Evolutionary conservation across 2,888 invertebrate genomes (phyloP).

Genomic region (Noctua pronuba): DNA sequence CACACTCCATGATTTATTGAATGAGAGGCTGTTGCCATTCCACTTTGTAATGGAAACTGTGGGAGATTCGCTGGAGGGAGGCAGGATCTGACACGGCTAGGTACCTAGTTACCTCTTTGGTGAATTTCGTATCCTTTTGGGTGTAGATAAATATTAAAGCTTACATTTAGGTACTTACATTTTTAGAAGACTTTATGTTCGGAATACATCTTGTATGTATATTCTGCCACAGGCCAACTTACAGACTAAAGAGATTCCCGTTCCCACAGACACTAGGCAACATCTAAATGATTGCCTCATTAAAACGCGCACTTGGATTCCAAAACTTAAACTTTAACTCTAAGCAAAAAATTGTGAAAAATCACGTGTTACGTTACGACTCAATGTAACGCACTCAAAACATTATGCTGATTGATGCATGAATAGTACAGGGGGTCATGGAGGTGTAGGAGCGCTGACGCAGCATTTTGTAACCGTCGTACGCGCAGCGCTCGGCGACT

Average conservation of each 20-base stretch:
- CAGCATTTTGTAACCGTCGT: too few species aligned
- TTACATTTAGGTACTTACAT: not conserved
- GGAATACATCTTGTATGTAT: too few species aligned
- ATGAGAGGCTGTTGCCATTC: not conserved
- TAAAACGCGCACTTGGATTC: not conserved
- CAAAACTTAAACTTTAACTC: too few species aligned
- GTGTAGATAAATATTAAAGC: not conserved
- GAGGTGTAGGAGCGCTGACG: too few species aligned
- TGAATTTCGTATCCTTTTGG: not conserved
- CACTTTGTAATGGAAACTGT: conserved; percentile 5
- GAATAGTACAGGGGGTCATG: too few species aligned
- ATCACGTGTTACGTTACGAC: too few species aligned
- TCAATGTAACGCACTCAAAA: too few species aligned
- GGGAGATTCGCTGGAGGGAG: too few species aligned
- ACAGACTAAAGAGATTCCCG: not conserved
- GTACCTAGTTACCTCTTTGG: not conserved
- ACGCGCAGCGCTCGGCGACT: too few species aligned
- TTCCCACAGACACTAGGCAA: not conserved
- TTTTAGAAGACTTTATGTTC: not conserved
- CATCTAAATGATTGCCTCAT: not conserved
- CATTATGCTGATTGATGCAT: too few species aligned
- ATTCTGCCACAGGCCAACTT: not conserved
- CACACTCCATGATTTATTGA: conserved; percentile 46
- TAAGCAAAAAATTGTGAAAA: too few species aligned
- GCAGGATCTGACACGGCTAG: not conserved